Percentiles rank a stretch among this genome's conserved stretches.
phyloP scores from a whole-genome alignment of 2,113 vertebrate genomes.

The Egretta garzetta region DNA sequence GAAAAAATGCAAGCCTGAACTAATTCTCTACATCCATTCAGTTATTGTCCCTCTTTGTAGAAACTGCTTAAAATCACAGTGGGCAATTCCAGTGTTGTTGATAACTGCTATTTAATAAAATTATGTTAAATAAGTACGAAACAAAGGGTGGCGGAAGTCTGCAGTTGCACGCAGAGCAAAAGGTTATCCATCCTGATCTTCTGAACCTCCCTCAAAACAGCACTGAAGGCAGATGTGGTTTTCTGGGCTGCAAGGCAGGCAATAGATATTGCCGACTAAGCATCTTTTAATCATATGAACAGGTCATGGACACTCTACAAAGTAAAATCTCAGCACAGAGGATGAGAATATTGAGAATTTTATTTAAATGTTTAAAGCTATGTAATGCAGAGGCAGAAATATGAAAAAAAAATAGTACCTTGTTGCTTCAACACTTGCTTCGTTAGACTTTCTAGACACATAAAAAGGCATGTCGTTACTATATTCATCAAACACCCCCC shows the following conservation, averaged over 20 bases:
- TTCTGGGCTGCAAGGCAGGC: neutral
- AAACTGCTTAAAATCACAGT: neutral
- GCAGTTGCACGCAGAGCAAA: neutral
- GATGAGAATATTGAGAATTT: neutral
- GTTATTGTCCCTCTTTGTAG: neutral
- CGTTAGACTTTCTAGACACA: neutral
- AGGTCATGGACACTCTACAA: neutral
- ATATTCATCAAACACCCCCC: conserved; percentile 80
- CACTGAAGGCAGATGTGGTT: neutral
- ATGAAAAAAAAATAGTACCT: conserved; percentile 44
- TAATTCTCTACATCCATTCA: neutral
- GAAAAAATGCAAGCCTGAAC: neutral
- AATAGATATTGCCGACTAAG: neutral
- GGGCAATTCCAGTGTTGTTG: neutral
- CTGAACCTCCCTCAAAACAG: neutral
- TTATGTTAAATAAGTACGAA: neutral
- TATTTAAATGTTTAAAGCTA: neutral
- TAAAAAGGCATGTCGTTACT: conserved; percentile 69
- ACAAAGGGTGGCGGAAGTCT: neutral
- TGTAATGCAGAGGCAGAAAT: neutral
- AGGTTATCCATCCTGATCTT: neutral
- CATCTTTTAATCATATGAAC: neutral
- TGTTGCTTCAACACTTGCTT: conserved; percentile 40
- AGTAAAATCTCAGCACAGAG: neutral
- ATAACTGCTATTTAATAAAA: neutral